Percentiles rank a stretch among this genome's conserved stretches.
Evolutionary conservation across 2,113 vertebrate genomes (phyloP).

Genomic region (Mellivora capensis): DNA sequence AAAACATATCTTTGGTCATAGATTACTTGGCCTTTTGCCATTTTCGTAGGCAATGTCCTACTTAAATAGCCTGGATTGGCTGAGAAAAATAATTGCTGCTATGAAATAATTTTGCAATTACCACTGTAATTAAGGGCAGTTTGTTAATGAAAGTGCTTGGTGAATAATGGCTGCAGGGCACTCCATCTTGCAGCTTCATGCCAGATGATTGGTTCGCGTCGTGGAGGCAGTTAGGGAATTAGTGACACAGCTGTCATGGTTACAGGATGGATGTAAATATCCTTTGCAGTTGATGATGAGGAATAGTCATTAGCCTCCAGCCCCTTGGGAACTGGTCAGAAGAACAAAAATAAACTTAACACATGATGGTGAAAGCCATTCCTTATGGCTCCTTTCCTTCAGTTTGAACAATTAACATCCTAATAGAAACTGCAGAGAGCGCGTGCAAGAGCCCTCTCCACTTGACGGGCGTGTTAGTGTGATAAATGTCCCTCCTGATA

Average conservation of each 20-base stretch:
- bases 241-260: constrained; percentile 79
- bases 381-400: constrained; percentile 70
- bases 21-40: constrained; percentile 75
- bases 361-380: constrained; percentile 22
- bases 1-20: constrained; percentile 52
- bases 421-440: constrained; percentile 32
- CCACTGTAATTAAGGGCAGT: constrained; percentile 87
- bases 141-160: constrained; percentile 85
- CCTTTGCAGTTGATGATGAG: constrained; percentile 75
- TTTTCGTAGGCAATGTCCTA: constrained; percentile 70
- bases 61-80: constrained; percentile 80
- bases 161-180: constrained; percentile 82
- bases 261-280: constrained; percentile 74
- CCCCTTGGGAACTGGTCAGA: constrained; percentile 76
- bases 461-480: background rate
- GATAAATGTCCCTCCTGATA: constrained; percentile 62
- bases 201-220: constrained; percentile 69
- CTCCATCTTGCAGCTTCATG: constrained; percentile 69
- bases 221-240: constrained; percentile 70
- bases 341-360: constrained; percentile 80
- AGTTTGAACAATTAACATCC: constrained; percentile 59
- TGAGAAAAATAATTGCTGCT: constrained; percentile 83
- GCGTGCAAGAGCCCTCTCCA: background rate
- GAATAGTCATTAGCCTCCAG: constrained; percentile 80
- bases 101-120: constrained; percentile 86